Evolutionary conservation across 2,113 vertebrate species (phyloP), one percentile per base, ranked within the genome.

Genomic region (Eubucco bourcierii): DNA sequence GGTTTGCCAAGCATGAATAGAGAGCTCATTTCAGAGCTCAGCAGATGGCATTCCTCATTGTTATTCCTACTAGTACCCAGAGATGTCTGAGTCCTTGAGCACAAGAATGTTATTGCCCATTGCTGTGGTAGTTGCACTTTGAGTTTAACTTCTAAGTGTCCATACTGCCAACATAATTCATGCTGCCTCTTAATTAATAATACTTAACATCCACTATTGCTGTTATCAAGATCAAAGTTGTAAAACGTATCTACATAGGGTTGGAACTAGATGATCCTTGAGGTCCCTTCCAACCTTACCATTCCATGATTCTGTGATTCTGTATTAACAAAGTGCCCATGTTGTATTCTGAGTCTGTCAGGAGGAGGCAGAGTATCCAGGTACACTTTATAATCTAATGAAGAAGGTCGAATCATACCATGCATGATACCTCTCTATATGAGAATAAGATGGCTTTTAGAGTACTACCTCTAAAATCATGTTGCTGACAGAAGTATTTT

Each of bases 11-110:
- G 66, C 75, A 72, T 56, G 74, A 61, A 61, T 82, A 90, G 79
- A 90, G 39, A 94, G 65, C 89, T 84, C 74, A 63, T 81, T 93
- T 89, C 17, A 90, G 59, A 95, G 73, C 70, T 88, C 47, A 95
- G 78, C 76, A 95, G 66, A 78, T 96, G 64, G 64, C 19, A 28
- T 88, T 84, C 46, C 75, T 94, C 59, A 87, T 93, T 73, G 79
- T 91, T 88, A 88, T 83, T 90, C 65, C 31, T 68, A 20, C 25
- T 90, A 58, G 53, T 94, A 85, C 65, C 53, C 55, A 86, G 77
- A 34, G 84, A 93, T 52, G 12, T 61, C 89, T 75, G 76, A 91
- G 65, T 92, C 79, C 75, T 75, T 25, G 24, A 58, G 28, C 76
- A 80, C 0, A 0, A 80, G 82, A 88, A 72, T 27, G 15, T 68